These are phyloP conservation scores for Sebastes kiyomatsui DNA, from an alignment of 2,797 vertebrate species.

Conservation along the genomic window DNA sequence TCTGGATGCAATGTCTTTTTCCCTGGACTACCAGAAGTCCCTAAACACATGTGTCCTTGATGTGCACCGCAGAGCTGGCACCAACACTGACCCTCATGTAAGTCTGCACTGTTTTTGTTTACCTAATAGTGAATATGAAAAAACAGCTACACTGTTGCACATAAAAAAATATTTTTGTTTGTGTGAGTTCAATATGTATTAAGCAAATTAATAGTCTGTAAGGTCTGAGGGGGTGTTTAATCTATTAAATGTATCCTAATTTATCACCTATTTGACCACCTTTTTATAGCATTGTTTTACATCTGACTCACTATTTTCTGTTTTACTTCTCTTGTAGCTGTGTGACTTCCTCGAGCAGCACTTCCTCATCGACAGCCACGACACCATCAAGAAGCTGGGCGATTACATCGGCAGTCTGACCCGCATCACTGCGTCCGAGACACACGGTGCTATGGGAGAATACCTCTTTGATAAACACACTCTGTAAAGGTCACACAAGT, in stretches of 20 bases:
- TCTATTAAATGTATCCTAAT: not conserved
- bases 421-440: constrained; percentile 65
- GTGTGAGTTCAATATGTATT: not conserved
- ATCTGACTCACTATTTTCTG: not conserved
- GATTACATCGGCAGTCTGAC: constrained; percentile 77
- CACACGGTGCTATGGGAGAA: constrained; percentile 77
- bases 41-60: constrained; percentile 75
- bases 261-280: not conserved
- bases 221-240: not conserved
- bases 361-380: constrained; percentile 79
- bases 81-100: constrained; percentile 77
- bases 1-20: constrained; percentile 78
- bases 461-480: constrained; percentile 85
- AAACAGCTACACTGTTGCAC: not conserved
- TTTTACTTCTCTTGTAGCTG: constrained; percentile 60
- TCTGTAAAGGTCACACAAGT: constrained; percentile 57
- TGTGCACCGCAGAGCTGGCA: constrained; percentile 68
- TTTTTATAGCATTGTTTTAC: not conserved
- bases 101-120: constrained; percentile 17
- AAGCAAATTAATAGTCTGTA: not conserved
- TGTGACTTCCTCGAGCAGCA: constrained; percentile 81
- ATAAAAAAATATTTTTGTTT: not conserved
- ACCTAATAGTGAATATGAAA: not conserved
- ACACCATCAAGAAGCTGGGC: constrained; percentile 81
- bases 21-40: constrained; percentile 82